Evolutionary conservation across 2,113 vertebrate species (phyloP).

Genomic region (Dasyurus viverrinus): DNA sequence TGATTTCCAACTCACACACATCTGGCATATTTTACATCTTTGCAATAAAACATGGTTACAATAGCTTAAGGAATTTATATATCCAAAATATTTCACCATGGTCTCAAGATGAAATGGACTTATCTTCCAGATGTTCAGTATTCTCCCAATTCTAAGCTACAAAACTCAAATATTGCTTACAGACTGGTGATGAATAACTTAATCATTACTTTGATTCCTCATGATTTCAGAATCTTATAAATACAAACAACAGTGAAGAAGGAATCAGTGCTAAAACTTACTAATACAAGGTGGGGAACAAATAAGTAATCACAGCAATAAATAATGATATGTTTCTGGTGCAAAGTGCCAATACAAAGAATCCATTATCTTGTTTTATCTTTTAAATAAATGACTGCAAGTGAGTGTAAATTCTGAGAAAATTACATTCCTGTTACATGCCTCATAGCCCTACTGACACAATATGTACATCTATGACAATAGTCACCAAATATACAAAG

Average conservation of each 20-base stretch:
- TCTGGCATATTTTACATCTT: constrained; percentile 99
- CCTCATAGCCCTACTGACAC: constrained; percentile 95
- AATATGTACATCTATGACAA: constrained; percentile 99
- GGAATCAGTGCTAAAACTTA: constrained; percentile 93
- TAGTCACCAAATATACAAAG: constrained; percentile 99
- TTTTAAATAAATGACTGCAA: constrained; percentile 96
- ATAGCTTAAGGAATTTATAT: constrained; percentile 99
- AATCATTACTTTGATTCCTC: constrained; percentile 92
- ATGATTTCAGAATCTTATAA: constrained; percentile 89
- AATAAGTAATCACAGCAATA: constrained; percentile 96
- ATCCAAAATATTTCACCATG: constrained; percentile 98
- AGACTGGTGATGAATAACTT: constrained; percentile 96
- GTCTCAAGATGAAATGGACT: constrained; percentile 90
- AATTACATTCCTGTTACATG: constrained; percentile 93
- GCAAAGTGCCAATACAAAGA: constrained; percentile 99
- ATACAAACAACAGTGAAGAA: constrained; percentile 98
- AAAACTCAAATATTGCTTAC: constrained; percentile 98
- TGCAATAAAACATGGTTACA: constrained; percentile 99
- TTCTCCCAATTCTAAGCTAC: constrained; percentile 91
- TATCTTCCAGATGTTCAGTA: constrained; percentile 92
- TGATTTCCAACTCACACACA: constrained; percentile 96
- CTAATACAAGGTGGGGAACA: constrained; percentile 93
- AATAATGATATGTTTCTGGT: constrained; percentile 98
- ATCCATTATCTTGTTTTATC: constrained; percentile 85
- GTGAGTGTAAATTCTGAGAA: constrained; percentile 92